phyloP scores from a whole-genome alignment of 2,888 invertebrate genomes.

The Chalcis sispes region DNA sequence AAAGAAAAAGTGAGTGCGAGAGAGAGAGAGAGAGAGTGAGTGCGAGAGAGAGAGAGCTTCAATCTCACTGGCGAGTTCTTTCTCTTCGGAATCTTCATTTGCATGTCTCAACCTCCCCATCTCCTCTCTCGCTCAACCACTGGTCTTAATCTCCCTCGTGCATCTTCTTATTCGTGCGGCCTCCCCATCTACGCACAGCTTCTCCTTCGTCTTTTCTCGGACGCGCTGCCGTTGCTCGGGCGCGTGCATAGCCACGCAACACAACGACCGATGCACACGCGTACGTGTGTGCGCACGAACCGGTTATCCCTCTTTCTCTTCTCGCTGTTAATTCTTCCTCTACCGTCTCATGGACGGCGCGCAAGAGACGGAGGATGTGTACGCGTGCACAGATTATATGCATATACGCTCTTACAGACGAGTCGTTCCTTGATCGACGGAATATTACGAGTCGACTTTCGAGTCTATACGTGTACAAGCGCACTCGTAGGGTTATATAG shows the following conservation, averaged over 20 bases:
- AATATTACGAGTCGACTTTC: conserved; percentile 38
- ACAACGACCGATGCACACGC: not conserved
- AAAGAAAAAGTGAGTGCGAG: too few relatives aligned
- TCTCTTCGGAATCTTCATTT: not conserved
- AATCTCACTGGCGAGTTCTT: conserved; percentile 3
- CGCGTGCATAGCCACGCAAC: not conserved
- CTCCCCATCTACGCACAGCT: not conserved
- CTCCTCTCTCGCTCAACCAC: not conserved
- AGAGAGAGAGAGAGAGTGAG: too few relatives aligned
- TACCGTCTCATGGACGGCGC: not conserved
- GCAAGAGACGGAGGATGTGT: not conserved
- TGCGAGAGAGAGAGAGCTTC: too few relatives aligned
- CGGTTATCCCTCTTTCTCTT: conserved; percentile 23
- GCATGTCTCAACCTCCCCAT: not conserved
- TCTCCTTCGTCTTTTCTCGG: not conserved
- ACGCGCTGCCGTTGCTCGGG: not conserved
- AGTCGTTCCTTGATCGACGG: conserved; percentile 45
- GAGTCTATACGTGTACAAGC: too few relatives aligned
- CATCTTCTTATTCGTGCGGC: not conserved
- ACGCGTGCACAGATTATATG: not conserved
- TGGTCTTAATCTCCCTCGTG: not conserved
- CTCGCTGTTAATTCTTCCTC: not conserved
- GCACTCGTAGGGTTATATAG: not conserved
- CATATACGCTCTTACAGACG: not conserved
- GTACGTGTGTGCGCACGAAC: not conserved